Conservation (phyloP, 1,140 invertebrate species). For the Homarus americanus region DNA sequence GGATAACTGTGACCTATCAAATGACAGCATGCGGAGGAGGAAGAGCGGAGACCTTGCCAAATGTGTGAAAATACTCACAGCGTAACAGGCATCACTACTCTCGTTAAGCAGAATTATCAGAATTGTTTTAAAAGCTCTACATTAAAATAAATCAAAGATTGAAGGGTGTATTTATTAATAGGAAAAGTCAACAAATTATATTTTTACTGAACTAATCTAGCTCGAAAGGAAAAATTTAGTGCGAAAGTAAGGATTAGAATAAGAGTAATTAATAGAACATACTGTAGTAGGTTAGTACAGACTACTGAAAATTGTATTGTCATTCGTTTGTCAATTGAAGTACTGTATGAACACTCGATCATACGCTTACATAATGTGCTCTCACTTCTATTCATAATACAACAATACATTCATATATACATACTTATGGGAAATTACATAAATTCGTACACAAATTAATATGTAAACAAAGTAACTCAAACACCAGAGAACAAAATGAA, state of each 20-base stretch:
- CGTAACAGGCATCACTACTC: slow-evolving; percentile 40
- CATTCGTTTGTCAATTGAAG: no score
- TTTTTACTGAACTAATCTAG: not conserved
- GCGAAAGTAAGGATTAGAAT: not conserved
- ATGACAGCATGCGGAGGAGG: not conserved
- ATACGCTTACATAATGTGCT: no score
- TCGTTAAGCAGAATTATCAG: slow-evolving; percentile 38
- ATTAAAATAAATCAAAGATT: slow-evolving; percentile 12
- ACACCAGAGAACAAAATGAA: not conserved
- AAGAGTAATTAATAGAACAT: not conserved
- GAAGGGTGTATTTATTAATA: not conserved
- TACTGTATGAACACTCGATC: no score
- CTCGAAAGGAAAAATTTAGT: not conserved
- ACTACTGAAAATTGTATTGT: no score
- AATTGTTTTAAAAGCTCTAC: slow-evolving; percentile 16
- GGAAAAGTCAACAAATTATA: not conserved
- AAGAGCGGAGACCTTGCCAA: not conserved
- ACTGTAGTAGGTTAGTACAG: no score
- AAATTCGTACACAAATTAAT: not conserved
- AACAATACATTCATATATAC: slow-evolving; percentile 19
- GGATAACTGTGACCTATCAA: not conserved
- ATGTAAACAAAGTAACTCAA: not conserved
- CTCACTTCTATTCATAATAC: not conserved
- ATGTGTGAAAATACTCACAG: slow-evolving; percentile 35
- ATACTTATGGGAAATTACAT: slow-evolving; percentile 10